Evolutionary conservation across 2,113 vertebrate species (phyloP), one percentile per base, ranked within the genome.

Genomic region (Tragelaphus scriptus): DNA sequence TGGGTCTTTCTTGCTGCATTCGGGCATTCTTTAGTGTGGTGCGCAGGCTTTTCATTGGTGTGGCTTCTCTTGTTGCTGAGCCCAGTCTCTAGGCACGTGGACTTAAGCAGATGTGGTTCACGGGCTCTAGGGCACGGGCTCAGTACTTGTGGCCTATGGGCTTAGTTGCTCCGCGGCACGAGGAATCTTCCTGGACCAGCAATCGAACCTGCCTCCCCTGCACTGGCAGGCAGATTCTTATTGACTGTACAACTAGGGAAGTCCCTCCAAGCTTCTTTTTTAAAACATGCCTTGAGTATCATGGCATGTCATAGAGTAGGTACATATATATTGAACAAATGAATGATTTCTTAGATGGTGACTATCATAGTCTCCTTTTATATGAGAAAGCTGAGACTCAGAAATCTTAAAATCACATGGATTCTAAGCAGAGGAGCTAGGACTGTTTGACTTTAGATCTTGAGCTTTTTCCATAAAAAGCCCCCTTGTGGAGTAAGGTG

Each of bases 31-130:
- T 25, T 44, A 3, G 71, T 7, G 23, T 44, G 23, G 21, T 7
- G 6, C 3, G 0, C 0, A 6, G 71, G 40, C 40, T 77, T 77
- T 44, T 26, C 71, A 44, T 44, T 77, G 40, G 3, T 7, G 12
- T 77, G 23, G 71, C 12, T 44, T 77, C 23, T 15, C 40, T 44
- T 77, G 71, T 15, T 44, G 40, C 71, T 23, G 6, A 44, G 40
- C 23, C 12, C 7, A 1, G 3, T 3, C 12, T 77, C 71, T 15
- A 44, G 40, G 71, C 40, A 26, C 0, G 2, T 44, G 40, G 71
- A 77, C 23, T 7, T 44, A 23, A 44, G 71, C 11, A 77, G 40
- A 0, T 15, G 71, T 44, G 71, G 71, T 77, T 63, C 13, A 3
- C 1, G 6, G 71, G 40, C 71, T 44, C 36, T 26, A 3, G 71